These are phyloP conservation scores for Nephrocerus scutellatus DNA, from an alignment of 2,888 invertebrate genomes.

Conservation along the genomic window DNA sequence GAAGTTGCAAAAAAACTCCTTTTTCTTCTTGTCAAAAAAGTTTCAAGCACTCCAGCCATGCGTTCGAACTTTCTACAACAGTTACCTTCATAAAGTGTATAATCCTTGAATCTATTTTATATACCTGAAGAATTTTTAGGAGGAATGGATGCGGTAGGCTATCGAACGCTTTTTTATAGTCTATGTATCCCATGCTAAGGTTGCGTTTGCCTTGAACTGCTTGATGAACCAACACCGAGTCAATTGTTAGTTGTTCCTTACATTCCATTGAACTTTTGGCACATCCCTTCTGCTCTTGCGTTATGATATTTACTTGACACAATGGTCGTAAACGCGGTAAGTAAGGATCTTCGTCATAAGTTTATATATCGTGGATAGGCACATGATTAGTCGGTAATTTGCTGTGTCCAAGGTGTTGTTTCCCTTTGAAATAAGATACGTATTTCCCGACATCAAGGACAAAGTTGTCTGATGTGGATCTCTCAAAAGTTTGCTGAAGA, in stretches of 20 bases:
- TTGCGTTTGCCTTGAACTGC: conserved; percentile 3
- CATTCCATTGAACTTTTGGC: conserved; percentile 8
- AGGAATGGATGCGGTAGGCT: not conserved
- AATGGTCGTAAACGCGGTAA: conserved; percentile 4
- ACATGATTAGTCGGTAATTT: conserved; percentile 10
- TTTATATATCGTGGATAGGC: conserved; percentile 12
- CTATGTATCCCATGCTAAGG: conserved; percentile 2
- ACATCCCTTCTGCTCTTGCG: conserved; percentile 14
- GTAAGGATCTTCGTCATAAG: conserved; percentile 7
- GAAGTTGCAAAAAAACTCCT: too few relatives aligned
- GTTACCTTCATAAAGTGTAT: too few relatives aligned
- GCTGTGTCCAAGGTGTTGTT: not conserved
- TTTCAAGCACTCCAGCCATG: too few relatives aligned
- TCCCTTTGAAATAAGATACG: conserved; percentile 6
- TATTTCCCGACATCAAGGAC: too few relatives aligned
- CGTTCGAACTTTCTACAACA: too few relatives aligned
- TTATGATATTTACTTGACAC: conserved; percentile 1
- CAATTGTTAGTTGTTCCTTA: conserved; percentile 12
- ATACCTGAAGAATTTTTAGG: too few relatives aligned
- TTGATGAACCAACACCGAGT: conserved; percentile 4
- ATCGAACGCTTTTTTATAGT: conserved; percentile 2
- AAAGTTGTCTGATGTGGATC: too few relatives aligned
- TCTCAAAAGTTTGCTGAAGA: too few relatives aligned
- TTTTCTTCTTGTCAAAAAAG: too few relatives aligned
- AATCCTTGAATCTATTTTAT: too few relatives aligned